phyloP scores from a whole-genome alignment of 1,140 invertebrate species.

The Halyomorpha halys region DNA sequence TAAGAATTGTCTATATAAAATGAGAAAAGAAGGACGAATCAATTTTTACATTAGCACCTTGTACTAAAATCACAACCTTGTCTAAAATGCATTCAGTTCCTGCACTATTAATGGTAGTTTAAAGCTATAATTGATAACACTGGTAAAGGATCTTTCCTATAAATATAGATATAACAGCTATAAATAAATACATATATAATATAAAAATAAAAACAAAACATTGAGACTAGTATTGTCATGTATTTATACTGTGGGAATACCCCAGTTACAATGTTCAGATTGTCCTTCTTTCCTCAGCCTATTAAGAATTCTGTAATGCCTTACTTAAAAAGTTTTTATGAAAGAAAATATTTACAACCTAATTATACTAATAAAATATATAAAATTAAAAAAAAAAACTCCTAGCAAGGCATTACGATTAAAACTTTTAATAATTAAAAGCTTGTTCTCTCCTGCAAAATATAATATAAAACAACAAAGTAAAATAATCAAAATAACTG shows the following conservation, averaged over 20 bases:
- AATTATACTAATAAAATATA: slow-evolving; percentile 4
- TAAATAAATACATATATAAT: slow-evolving; percentile 18
- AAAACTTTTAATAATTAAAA: neutral
- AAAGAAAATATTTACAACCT: no score
- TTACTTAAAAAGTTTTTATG: neutral
- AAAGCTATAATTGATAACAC: slow-evolving; percentile 18
- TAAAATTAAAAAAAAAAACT: neutral
- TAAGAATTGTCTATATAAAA: slow-evolving; percentile 13
- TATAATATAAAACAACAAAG: slow-evolving; percentile 13
- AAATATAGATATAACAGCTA: slow-evolving; percentile 14
- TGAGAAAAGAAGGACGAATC: slow-evolving; percentile 24
- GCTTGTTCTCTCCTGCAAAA: slow-evolving; percentile 12
- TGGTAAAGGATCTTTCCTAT: slow-evolving; percentile 7
- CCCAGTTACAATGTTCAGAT: slow-evolving; percentile 3
- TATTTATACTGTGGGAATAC: slow-evolving; percentile 15
- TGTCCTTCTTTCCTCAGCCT: slow-evolving; percentile 19
- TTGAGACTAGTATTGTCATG: slow-evolving; percentile 20
- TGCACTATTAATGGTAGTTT: slow-evolving; percentile 2
- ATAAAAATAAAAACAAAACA: slow-evolving; percentile 18
- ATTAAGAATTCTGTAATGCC: neutral
- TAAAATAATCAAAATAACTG: neutral
- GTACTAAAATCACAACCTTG: slow-evolving; percentile 6
- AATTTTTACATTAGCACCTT: slow-evolving; percentile 13
- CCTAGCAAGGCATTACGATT: neutral
- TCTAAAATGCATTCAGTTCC: slow-evolving; percentile 5